Evolutionary conservation across 2,888 invertebrate genomes (phyloP).

Genomic region (Elmis aenea): DNA sequence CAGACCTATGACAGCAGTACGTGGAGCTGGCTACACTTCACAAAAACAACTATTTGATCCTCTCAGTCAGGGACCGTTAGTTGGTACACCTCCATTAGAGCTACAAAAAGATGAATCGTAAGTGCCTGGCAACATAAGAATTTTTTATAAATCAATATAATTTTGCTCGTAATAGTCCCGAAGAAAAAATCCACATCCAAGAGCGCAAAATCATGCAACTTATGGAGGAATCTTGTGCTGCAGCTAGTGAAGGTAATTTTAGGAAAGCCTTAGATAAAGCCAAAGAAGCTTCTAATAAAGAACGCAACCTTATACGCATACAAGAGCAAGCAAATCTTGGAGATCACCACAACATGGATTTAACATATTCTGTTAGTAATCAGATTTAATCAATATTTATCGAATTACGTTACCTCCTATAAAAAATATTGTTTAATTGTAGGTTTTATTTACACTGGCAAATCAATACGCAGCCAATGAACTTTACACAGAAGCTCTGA

Average conservation of each 20-base stretch:
- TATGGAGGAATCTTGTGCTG: constrained; percentile 84
- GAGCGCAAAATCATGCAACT: constrained; percentile 85
- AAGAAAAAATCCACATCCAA: constrained; percentile 84
- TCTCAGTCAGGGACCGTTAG: constrained; percentile 59
- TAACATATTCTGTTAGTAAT: constrained; percentile 94
- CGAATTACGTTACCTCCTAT: neutral
- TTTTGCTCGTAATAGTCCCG: constrained; percentile 60
- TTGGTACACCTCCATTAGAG: constrained; percentile 58
- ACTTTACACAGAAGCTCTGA: constrained; percentile 92
- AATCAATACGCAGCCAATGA: constrained; percentile 92
- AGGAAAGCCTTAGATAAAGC: constrained; percentile 80
- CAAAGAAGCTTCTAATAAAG: constrained; percentile 93
- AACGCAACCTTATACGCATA: constrained; percentile 81
- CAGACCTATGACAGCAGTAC: constrained; percentile 93
- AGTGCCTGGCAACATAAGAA: constrained; percentile 28
- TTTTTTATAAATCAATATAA: constrained; percentile 1
- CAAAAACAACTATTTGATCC: constrained; percentile 69
- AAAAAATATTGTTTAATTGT: constrained; percentile 22
- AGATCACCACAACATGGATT: constrained; percentile 89
- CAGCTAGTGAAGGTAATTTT: constrained; percentile 58
- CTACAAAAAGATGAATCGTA: constrained; percentile 76
- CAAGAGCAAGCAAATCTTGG: constrained; percentile 88
- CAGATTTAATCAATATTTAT: neutral
- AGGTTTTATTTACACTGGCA: constrained; percentile 94
- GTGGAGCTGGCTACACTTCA: constrained; percentile 94